Conservation (phyloP, 2,113 vertebrate species). For the Chrysochloris asiatica region DNA sequence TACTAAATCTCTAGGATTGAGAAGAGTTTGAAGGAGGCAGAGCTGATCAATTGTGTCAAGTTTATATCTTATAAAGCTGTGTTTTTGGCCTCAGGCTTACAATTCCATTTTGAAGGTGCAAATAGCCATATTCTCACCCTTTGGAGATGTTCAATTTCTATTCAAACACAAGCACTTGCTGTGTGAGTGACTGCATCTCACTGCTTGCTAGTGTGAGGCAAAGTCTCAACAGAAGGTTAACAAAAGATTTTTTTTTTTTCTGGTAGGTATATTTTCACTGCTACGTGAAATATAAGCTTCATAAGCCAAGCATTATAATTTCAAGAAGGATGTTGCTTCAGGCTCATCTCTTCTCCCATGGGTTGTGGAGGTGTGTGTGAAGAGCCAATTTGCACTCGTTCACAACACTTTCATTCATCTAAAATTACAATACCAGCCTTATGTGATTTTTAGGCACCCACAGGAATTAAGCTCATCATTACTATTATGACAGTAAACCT, state of each 20-base stretch:
- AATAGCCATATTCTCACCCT: constrained; percentile 77
- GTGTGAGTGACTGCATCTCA: constrained; percentile 60
- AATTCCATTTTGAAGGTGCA: constrained; percentile 76
- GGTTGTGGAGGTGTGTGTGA: constrained; percentile 42
- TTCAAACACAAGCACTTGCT: constrained; percentile 60
- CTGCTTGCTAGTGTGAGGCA: constrained; percentile 53
- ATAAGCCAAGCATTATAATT: constrained; percentile 56
- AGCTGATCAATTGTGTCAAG: constrained; percentile 40
- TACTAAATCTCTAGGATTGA: neutral
- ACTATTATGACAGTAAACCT: constrained; percentile 58
- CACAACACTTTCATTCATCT: constrained; percentile 68
- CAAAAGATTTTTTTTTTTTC: constrained; percentile 63
- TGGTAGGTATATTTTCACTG: constrained; percentile 52
- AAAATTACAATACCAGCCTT: constrained; percentile 55
- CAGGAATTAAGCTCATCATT: constrained; percentile 70
- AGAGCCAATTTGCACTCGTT: constrained; percentile 72
- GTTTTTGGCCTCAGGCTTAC: constrained; percentile 59
- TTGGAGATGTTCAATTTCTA: constrained; percentile 75
- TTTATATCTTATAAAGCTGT: constrained; percentile 21
- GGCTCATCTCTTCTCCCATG: constrained; percentile 55
- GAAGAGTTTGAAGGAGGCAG: neutral
- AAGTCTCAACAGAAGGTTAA: constrained; percentile 57
- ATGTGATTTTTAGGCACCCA: constrained; percentile 53
- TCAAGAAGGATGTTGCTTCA: constrained; percentile 59
- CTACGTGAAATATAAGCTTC: constrained; percentile 59